A percentile compares a stretch with the other conserved stretches of the same genome.
Conservation (phyloP, 2,888 invertebrate species). For the Agrotis puta region DNA sequence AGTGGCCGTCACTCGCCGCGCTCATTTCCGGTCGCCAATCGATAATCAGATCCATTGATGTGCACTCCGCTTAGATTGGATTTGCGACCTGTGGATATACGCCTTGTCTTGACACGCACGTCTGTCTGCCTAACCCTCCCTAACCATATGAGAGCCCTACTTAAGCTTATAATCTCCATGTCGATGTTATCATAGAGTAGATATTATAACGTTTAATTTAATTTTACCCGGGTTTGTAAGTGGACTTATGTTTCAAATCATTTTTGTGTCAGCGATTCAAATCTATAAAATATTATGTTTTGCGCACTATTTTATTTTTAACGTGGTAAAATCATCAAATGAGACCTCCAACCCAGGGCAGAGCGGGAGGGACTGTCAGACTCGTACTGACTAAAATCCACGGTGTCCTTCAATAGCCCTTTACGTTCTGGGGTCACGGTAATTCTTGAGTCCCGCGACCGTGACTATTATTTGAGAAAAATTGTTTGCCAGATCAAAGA, state of each 20-base stretch:
- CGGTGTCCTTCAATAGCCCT: no score
- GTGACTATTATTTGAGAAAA: constrained; percentile 8
- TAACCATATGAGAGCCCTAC: constrained; percentile 14
- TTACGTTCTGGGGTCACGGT: no score
- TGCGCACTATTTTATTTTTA: no score
- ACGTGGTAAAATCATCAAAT: no score
- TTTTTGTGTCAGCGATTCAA: neutral
- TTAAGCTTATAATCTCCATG: constrained; percentile 7
- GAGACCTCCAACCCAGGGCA: no score
- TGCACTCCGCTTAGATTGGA: constrained; percentile 65
- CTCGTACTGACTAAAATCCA: no score
- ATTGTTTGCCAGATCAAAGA: constrained; percentile 26
- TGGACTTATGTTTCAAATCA: neutral
- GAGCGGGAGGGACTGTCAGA: no score
- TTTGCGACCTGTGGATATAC: constrained; percentile 54
- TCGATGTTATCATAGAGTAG: constrained; percentile 8
- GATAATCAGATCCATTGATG: constrained; percentile 70
- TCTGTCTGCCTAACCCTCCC: neutral
- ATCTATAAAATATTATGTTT: neutral
- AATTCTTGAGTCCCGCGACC: no score
- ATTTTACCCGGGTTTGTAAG: neutral
- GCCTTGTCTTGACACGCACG: constrained; percentile 38
- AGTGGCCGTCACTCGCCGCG: constrained; percentile 62
- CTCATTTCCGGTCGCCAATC: constrained; percentile 73
- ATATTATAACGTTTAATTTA: neutral